Base-by-base conservation (phyloP, 1,140 invertebrate species). In the Caenorhabditis brenneri region DNA sequence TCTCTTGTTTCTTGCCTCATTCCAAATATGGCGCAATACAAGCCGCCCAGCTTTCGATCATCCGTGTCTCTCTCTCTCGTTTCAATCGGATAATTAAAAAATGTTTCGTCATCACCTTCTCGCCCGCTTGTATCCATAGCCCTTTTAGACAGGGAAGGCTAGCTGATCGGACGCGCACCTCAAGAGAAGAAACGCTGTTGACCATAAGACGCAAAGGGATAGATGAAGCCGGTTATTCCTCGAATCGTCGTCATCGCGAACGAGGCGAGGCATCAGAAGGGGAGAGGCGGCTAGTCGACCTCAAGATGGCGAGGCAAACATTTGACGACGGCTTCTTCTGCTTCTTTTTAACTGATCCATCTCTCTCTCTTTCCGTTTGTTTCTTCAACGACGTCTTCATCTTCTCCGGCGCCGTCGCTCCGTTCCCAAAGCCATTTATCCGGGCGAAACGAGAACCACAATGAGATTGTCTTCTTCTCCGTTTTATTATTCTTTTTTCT, bases 341-440 rank as follows among this genome's bases (percentile, higher is more conserved):
- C 31, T 65, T 36, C 58, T 27, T 65, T 24, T 65, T 65, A 15
- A 42, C 39, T 42, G 39, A 74, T 74, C 65, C 10, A 74, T 74
- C 65, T 36, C 42, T 65, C 33, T 65, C 16, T 36, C 3, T 65
- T 74, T 6, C 16, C n/a, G n/a, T n/a, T n/a, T 65, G 31, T 36
- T 65, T 33, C 29, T 65, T 65, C 58, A 65, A 36, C 33, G 10
- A 16, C 53, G 7, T 24, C 53, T 27, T 19, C 65, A 10, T 12
- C 65, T 42, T 74, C 36, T 74, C 46, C 65, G 27, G 36, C 65
- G 65, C 24, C 53, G 22, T 27, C 65, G 65, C 65, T 74, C 65
- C 65, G 65, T 74, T 74, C 65, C 65, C 65, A 74, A 74, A 74
- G 65, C 65, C 65, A 74, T 74, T 74, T 46, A 74, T 74, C 65